Base-by-base conservation (phyloP, 2,888 invertebrate species). In the Apamea anceps region DNA sequence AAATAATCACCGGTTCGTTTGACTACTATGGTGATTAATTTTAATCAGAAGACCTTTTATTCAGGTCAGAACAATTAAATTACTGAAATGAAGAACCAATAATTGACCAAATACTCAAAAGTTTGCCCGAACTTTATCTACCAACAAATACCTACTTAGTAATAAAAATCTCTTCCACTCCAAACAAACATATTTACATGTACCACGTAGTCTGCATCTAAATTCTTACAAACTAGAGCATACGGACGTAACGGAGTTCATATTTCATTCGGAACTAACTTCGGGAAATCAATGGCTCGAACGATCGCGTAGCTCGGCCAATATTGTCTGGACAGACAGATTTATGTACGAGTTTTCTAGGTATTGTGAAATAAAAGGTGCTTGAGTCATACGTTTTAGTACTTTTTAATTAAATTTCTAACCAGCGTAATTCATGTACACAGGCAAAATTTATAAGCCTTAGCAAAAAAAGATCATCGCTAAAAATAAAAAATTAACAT, bases 201-300 rank as follows among this genome's bases (percentile, higher is more conserved):
- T 28, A 28, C 28, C 73, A 45, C 70, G 68, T 57, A 62, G 51
- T 51, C 32, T 67, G 70, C 21, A 75, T 75, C 28, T 77, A 65
- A 81, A 78, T 75, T 80, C 75, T 66, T 68, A 83, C 72, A 78
- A 88, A 88, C 70, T 85, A 70, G 81, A 74, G 51, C 80, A 72
- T 80, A 68, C 78, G 77, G 80, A 80, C 71, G 67, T 63, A 68
- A 76, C 60, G 12, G 71, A 76, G 85, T 79, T 84, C 85, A 88
- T 88, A 88, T 88, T 87, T 88, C 85, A 88, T 81, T 85, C 78
- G 75, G 68, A 82, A 82, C 82, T 85, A 82, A 88, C 88, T 88
- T 84, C 73, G 71, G 65, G 72, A 74, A 87, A 84, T 88, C 88
- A 88, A 87, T 88, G 88, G 88, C 54, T 77, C 66, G 81, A 81